phyloP scores from a whole-genome alignment of 2,113 vertebrate genomes.

The Sapajus apella region DNA sequence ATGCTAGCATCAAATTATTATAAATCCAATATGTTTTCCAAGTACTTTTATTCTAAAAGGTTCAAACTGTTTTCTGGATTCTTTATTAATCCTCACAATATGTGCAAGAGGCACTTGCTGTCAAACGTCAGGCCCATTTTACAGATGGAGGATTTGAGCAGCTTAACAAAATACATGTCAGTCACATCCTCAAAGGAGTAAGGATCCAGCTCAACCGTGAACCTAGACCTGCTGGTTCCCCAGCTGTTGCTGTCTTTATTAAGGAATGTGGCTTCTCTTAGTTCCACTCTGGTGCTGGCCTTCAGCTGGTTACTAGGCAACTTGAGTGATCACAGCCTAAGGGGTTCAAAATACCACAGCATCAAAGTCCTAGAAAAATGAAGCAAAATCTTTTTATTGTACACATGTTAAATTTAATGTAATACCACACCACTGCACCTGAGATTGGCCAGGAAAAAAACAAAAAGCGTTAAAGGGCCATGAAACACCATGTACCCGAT shows the following conservation, averaged over 20 bases:
- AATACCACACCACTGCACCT: neutral
- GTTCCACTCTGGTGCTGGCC: slow-evolving; percentile 44
- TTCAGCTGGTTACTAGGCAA: slow-evolving; percentile 70
- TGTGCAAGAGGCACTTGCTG: neutral
- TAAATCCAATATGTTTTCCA: neutral
- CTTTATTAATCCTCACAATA: slow-evolving; percentile 10
- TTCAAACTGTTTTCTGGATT: slow-evolving; percentile 35
- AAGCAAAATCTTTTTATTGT: slow-evolving; percentile 31
- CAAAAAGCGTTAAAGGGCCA: neutral
- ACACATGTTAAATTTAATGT: slow-evolving; percentile 40
- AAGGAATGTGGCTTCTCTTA: slow-evolving; percentile 25
- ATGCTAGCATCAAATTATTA: neutral
- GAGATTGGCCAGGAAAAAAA: neutral
- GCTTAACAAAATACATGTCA: slow-evolving; percentile 16
- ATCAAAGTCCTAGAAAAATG: slow-evolving; percentile 60
- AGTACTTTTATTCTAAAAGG: slow-evolving; percentile 22
- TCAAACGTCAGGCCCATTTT: slow-evolving; percentile 63
- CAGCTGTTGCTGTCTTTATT: slow-evolving; percentile 26
- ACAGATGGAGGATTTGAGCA: slow-evolving; percentile 43
- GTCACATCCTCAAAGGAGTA: slow-evolving; percentile 16
- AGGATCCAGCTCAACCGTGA: neutral
- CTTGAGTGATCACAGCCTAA: slow-evolving; percentile 38
- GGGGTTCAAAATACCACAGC: slow-evolving; percentile 49
- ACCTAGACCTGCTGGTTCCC: neutral
- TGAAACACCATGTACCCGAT: slow-evolving; percentile 4